phyloP scores from a whole-genome alignment of 2,888 invertebrate genomes.

The Acleris emargana region DNA sequence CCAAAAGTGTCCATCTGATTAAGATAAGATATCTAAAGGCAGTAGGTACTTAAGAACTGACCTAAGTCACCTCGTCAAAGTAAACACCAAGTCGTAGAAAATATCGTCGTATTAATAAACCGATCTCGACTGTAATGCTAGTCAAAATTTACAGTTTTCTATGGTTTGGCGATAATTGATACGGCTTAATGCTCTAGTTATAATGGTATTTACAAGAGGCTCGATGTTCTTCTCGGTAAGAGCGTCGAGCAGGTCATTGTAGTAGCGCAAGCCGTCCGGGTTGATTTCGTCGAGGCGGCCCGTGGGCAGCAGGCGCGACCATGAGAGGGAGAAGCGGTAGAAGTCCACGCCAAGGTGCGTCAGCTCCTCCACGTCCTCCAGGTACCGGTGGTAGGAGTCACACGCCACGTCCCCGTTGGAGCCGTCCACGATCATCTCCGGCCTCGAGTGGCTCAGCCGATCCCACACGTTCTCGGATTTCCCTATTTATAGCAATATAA shows the following conservation, averaged over 20 bases:
- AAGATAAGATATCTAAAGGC: too few relatives aligned
- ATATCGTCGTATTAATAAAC: too few relatives aligned
- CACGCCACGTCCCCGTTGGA: conserved; percentile 87
- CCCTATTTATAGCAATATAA: conserved; percentile 59
- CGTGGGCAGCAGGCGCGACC: conserved; percentile 86
- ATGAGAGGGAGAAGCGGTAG: conserved; percentile 84
- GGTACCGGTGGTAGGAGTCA: conserved; percentile 87
- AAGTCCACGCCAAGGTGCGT: conserved; percentile 81
- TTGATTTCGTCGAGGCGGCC: conserved; percentile 83
- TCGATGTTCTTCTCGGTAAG: conserved; percentile 85
- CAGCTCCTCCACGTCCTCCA: conserved; percentile 82
- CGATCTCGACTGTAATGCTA: too few relatives aligned
- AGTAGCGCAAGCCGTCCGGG: conserved; percentile 85
- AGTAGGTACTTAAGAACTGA: too few relatives aligned
- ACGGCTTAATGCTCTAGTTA: too few relatives aligned
- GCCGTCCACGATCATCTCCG: conserved; percentile 84
- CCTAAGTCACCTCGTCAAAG: too few relatives aligned
- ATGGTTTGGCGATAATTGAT: too few relatives aligned
- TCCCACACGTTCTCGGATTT: conserved; percentile 87
- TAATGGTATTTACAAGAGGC: conserved; percentile 76
- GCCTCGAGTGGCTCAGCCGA: conserved; percentile 74
- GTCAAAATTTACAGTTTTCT: too few relatives aligned
- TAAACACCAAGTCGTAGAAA: too few relatives aligned
- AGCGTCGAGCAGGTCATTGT: conserved; percentile 86
- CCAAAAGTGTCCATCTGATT: too few relatives aligned